phyloP scores from a whole-genome alignment of 2,113 vertebrate species.

The Corythaeola cristata region DNA sequence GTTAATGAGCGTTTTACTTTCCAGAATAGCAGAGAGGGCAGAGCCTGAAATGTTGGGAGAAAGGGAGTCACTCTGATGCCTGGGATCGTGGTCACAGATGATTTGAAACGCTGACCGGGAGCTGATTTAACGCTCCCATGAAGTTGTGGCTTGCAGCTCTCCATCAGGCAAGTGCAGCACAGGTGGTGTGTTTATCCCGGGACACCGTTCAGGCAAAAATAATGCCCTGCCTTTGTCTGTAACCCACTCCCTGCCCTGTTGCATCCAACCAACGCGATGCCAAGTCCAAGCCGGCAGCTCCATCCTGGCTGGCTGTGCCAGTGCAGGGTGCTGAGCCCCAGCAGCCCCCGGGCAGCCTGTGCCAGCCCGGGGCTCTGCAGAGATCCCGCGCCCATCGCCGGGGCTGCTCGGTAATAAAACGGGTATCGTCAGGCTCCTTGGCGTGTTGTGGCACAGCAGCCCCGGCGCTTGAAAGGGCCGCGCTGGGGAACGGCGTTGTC shows the following conservation, averaged over 20 bases:
- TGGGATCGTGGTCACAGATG: accelerated
- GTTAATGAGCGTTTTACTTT: background rate
- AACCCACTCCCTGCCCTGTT: background rate
- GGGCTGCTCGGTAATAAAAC: background rate
- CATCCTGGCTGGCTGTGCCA: accelerated
- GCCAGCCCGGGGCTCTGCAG: background rate
- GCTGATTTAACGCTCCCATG: background rate
- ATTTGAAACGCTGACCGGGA: background rate
- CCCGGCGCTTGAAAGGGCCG: background rate
- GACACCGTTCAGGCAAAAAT: background rate
- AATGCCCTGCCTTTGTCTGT: background rate
- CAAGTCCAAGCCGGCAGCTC: background rate
- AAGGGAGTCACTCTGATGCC: accelerated
- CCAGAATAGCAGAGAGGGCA: background rate
- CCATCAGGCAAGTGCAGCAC: background rate
- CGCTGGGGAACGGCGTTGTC: constrained; percentile 24
- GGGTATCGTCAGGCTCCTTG: background rate
- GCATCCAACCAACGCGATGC: accelerated
- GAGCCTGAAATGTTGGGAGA: background rate
- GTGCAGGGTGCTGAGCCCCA: background rate
- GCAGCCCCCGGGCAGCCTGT: background rate
- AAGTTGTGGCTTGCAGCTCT: background rate
- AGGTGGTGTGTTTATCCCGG: background rate
- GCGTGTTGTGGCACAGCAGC: constrained; percentile 12
- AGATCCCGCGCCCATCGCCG: accelerated